Evolutionary conservation across 2,888 invertebrate species (phyloP).

Genomic region (Eilema caniola): DNA sequence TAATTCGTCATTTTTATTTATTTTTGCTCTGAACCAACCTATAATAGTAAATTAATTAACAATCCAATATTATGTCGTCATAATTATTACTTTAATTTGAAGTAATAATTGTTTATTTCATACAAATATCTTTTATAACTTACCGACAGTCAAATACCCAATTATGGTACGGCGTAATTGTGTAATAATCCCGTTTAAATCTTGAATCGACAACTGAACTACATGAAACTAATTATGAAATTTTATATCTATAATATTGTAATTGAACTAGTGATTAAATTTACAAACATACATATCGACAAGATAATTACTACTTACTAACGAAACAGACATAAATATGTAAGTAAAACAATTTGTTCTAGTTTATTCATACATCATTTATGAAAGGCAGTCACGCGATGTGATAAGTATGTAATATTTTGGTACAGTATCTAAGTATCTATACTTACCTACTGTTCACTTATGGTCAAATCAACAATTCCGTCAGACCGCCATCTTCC

Average conservation of each 20-base stretch:
- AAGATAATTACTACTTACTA: background rate
- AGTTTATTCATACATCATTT: conserved; percentile 18
- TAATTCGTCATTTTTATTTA: no score
- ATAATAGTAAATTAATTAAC: no score
- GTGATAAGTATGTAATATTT: background rate
- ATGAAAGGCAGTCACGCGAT: conserved; percentile 30
- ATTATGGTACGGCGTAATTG: background rate
- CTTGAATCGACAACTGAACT: background rate
- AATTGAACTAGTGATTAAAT: background rate
- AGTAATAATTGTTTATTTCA: no score
- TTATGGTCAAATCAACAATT: no score
- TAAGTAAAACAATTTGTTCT: conserved; percentile 6
- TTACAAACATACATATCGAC: background rate
- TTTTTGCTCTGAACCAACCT: no score
- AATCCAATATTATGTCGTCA: no score
- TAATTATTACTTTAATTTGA: no score
- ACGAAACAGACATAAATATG: background rate
- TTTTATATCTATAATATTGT: background rate
- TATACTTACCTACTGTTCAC: no score
- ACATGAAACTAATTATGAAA: background rate
- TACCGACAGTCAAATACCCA: no score
- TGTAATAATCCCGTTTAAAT: background rate
- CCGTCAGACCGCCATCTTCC: no score
- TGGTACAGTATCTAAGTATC: background rate
- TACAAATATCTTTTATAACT: no score